A percentile compares a stretch with the other conserved stretches of the same genome.
Conservation (phyloP, 1,140 invertebrate species). For the Drosophila seguyi region DNA sequence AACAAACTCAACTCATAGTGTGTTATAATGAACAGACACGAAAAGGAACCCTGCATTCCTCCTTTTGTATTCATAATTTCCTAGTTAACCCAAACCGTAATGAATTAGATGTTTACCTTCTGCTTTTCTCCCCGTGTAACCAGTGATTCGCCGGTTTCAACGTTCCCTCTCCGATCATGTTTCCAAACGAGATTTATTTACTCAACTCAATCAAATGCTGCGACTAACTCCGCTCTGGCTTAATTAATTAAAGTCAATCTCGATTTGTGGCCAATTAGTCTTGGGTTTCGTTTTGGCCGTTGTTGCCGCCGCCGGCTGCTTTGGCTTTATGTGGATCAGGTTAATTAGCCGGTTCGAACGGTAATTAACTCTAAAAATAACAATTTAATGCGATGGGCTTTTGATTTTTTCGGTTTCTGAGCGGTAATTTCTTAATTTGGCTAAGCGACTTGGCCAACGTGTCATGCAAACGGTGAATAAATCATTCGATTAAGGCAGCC, state of each 20-base stretch:
- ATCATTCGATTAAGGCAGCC: conserved; percentile 68
- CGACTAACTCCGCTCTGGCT: conserved; percentile 33
- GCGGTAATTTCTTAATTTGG: conserved; percentile 78
- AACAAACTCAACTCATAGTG: background rate
- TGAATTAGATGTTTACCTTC: background rate
- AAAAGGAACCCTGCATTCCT: too few relatives aligned
- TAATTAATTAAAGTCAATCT: conserved; percentile 77
- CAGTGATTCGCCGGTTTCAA: conserved; percentile 3
- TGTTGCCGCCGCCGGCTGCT: conserved; percentile 35
- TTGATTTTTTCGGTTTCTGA: conserved; percentile 35
- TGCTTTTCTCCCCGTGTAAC: background rate
- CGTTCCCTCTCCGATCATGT: conserved; percentile 38
- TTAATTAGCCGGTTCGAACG: conserved; percentile 63
- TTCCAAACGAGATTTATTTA: conserved; percentile 53
- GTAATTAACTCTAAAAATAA: conserved; percentile 67
- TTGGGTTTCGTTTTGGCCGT: conserved; percentile 56
- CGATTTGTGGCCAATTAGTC: conserved; percentile 76
- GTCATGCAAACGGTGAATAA: conserved; percentile 79
- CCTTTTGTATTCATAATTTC: too few relatives aligned
- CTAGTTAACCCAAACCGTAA: background rate
- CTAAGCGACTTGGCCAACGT: conserved; percentile 62
- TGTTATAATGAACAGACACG: too few relatives aligned
- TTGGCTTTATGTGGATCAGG: conserved; percentile 72
- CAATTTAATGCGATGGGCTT: conserved; percentile 65
- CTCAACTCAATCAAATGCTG: conserved; percentile 57